These are phyloP conservation scores for Ennomos fuscantarius DNA, from an alignment of 2,888 invertebrate genomes.

Conservation along the genomic window DNA sequence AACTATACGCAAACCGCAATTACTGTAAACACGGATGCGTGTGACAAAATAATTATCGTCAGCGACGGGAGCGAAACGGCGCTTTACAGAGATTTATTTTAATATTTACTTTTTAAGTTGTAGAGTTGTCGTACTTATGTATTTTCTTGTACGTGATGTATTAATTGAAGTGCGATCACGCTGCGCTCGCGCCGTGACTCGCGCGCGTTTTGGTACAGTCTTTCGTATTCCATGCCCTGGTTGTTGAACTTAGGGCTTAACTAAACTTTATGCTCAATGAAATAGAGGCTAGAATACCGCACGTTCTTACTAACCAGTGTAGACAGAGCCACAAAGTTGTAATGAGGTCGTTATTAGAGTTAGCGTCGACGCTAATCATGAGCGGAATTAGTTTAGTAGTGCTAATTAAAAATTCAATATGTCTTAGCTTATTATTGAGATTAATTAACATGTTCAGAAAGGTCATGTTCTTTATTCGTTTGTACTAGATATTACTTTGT, in stretches of 20 bases:
- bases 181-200: conserved; percentile 52
- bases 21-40: conserved; percentile 53
- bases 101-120: conserved; percentile 45
- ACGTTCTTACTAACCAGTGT: conserved; percentile 16
- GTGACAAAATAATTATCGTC: conserved; percentile 45
- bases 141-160: conserved; percentile 56
- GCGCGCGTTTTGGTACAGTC: conserved; percentile 9
- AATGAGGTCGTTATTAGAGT: conserved; percentile 38
- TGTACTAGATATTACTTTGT: conserved; percentile 31
- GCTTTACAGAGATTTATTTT: conserved; percentile 42
- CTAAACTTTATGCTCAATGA: conserved; percentile 16
- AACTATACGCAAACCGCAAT: conserved; percentile 50
- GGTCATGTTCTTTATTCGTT: conserved; percentile 43
- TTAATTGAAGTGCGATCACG: conserved; percentile 59
- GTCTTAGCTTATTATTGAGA: conserved; percentile 33
- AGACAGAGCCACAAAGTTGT: conserved; percentile 34
- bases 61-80: conserved; percentile 38
- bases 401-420: conserved; percentile 54
- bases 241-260: not conserved
- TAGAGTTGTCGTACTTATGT: conserved; percentile 52
- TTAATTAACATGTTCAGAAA: conserved; percentile 52
- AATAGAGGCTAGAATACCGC: conserved; percentile 22
- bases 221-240: not conserved
- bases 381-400: conserved; percentile 50
- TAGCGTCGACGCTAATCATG: conserved; percentile 45